A percentile compares a stretch with the other conserved stretches of the same genome.
These are phyloP conservation scores for Aeoliscus strigatus DNA, from an alignment of 2,797 vertebrate genomes.

Conservation along the genomic window DNA sequence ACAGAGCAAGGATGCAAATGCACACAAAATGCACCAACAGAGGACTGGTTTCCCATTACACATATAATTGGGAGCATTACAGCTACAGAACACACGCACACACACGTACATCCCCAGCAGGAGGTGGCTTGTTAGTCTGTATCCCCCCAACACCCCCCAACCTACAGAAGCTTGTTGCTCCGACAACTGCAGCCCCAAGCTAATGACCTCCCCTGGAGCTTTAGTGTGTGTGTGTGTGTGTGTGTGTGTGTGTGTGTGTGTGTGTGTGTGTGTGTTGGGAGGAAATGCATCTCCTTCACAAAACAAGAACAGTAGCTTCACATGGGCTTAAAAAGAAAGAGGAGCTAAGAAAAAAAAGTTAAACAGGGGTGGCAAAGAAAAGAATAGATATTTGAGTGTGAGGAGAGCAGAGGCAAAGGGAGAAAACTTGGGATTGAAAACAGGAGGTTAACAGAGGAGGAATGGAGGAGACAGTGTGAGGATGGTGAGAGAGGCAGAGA, in stretches of 20 bases:
- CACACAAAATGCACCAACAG: conserved; percentile 25
- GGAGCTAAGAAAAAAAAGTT: no score
- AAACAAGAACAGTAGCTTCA: conserved; percentile 71
- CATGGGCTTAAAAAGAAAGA: conserved; percentile 54
- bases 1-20: conserved; percentile 8
- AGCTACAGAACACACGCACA: conserved; percentile 25
- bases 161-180: conserved; percentile 70
- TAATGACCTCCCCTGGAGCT: conserved; percentile 73
- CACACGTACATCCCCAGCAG: conserved; percentile 45
- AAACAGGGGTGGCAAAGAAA: no score
- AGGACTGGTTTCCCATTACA: conserved; percentile 52
- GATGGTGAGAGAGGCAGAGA: conserved; percentile 38
- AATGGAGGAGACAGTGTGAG: conserved; percentile 17
- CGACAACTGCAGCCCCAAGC: conserved; percentile 73
- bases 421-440: conserved; percentile 31
- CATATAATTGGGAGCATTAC: conserved; percentile 62
- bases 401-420: no score
- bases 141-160: conserved; percentile 42
- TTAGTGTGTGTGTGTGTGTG: conserved; percentile 49
- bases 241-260: conserved; percentile 35
- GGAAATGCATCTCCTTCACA: conserved; percentile 81
- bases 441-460: conserved; percentile 18
- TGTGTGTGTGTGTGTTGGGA: conserved; percentile 49
- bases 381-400: no score
- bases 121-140: conserved; percentile 64